Evolutionary conservation across 2,888 invertebrate species (phyloP).

Genomic region (Leptarthrus brevirostris): DNA sequence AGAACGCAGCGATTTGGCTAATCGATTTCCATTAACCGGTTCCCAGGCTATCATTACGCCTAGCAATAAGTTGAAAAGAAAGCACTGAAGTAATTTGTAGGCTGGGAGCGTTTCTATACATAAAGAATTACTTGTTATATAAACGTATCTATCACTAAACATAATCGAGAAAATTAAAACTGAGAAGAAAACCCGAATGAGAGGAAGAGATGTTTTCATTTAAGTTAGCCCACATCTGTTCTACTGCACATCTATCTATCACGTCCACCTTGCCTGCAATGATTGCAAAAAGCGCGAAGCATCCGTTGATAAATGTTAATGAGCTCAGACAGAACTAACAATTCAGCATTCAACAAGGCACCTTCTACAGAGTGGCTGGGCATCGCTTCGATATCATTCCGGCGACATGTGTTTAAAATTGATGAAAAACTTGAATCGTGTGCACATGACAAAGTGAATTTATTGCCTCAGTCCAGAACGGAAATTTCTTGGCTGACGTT

Average conservation of each 20-base stretch:
- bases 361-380: slow-evolving; percentile 32
- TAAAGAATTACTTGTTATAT: not conserved
- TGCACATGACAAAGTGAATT: slow-evolving; percentile 45
- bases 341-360: slow-evolving; percentile 37
- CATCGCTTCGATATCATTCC: slow-evolving; percentile 26
- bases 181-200: not conserved
- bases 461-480: slow-evolving; percentile 30
- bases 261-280: slow-evolving; percentile 29
- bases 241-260: slow-evolving; percentile 33
- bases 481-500: not conserved
- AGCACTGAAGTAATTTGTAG: not conserved
- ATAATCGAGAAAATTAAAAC: slow-evolving; percentile 1
- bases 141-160: not conserved
- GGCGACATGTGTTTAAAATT: slow-evolving; percentile 42
- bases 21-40: not conserved
- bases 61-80: not conserved
- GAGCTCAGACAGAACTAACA: slow-evolving; percentile 32
- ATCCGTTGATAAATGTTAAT: slow-evolving; percentile 43
- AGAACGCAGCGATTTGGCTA: not conserved
- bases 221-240: slow-evolving; percentile 38
- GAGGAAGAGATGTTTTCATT: not conserved
- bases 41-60: not conserved
- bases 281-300: slow-evolving; percentile 20
- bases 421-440: slow-evolving; percentile 44
- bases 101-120: not conserved